A percentile compares a stretch with the other conserved stretches of the same genome.
Evolutionary conservation across 2,113 vertebrate genomes (phyloP).

Genomic region (Zingel zingel): DNA sequence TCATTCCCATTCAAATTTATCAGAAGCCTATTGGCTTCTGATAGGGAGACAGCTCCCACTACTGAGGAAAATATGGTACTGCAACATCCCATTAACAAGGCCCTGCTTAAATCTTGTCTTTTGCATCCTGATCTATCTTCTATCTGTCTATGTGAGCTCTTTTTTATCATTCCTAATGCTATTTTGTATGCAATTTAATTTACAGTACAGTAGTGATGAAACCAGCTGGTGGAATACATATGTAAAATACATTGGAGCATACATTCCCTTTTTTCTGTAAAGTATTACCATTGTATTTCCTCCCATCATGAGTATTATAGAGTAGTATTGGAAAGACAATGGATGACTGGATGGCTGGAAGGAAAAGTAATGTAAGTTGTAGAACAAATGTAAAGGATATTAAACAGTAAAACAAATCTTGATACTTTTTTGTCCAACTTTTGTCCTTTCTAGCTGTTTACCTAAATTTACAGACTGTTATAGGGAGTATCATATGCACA

Average conservation of each 20-base stretch:
- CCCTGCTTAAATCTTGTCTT: not conserved
- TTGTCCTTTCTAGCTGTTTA: no score
- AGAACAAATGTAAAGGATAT: conserved; percentile 4
- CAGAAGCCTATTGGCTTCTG: not conserved
- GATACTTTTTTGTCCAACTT: no score
- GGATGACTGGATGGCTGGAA: not conserved
- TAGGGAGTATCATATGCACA: not conserved
- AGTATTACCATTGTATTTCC: not conserved
- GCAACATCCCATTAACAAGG: not conserved
- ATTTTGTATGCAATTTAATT: not conserved
- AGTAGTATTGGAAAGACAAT: not conserved
- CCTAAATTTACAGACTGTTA: not conserved
- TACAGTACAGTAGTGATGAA: no score
- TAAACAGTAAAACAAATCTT: not conserved
- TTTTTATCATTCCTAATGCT: not conserved
- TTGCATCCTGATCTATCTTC: not conserved
- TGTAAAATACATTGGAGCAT: not conserved
- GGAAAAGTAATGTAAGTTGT: not conserved
- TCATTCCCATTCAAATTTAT: not conserved
- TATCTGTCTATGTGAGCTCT: not conserved
- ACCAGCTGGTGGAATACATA: not conserved
- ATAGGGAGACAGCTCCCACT: conserved; percentile 54
- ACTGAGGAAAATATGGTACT: conserved; percentile 32
- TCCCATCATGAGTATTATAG: not conserved
- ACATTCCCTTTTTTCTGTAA: not conserved